A percentile compares a stretch with the other conserved stretches of the same genome.
phyloP scores from a whole-genome alignment of 2,797 vertebrate species.

The Staurois parvus region DNA sequence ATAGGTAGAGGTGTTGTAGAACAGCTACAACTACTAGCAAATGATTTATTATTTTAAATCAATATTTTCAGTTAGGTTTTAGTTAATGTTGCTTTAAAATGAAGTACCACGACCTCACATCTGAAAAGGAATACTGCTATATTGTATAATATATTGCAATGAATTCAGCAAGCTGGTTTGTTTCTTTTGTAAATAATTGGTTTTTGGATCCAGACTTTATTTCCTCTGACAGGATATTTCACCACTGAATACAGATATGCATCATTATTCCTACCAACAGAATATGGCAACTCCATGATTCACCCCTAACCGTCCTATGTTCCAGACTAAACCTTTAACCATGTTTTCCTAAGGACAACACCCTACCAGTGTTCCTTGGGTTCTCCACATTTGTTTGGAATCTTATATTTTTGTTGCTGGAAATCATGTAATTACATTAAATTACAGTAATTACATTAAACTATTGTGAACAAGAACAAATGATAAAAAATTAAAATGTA shows the following conservation, averaged over 20 bases:
- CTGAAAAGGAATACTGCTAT: too few relatives aligned
- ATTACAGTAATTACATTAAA: too few relatives aligned
- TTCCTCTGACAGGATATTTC: conserved; percentile 13
- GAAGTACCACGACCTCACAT: too few relatives aligned
- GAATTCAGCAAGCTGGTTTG: neutral
- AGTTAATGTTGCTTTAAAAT: too few relatives aligned
- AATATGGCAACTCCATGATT: conserved; percentile 8
- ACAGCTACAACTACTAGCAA: too few relatives aligned
- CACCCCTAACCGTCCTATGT: conserved; percentile 22
- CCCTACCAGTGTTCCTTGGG: conserved; percentile 12
- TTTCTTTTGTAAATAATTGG: neutral
- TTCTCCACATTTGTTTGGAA: conserved; percentile 16
- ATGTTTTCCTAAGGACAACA: conserved; percentile 35
- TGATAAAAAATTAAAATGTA: neutral
- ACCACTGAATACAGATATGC: conserved; percentile 5
- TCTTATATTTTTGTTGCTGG: conserved; percentile 15
- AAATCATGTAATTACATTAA: neutral
- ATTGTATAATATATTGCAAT: too few relatives aligned
- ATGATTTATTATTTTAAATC: too few relatives aligned
- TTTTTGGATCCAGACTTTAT: neutral
- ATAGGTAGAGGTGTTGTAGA: too few relatives aligned
- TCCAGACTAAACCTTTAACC: conserved; percentile 33
- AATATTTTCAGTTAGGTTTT: too few relatives aligned
- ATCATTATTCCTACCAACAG: conserved; percentile 28
- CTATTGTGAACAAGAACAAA: neutral